phyloP scores from a whole-genome alignment of 2,888 invertebrate genomes.

The Drosophila monieri region DNA sequence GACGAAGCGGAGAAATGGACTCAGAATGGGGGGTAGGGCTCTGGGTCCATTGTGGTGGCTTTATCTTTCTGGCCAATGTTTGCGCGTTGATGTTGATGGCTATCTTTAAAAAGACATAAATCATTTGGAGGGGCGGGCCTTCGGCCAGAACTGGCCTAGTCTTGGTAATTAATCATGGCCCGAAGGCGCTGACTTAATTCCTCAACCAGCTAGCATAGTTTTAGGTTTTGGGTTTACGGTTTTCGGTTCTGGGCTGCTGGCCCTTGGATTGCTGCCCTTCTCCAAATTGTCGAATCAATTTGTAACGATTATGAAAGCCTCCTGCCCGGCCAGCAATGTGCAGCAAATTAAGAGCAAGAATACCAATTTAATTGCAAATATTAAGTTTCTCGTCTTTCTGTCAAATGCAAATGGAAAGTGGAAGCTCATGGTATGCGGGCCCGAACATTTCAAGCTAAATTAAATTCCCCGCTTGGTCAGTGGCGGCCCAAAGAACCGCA shows the following conservation, averaged over 20 bases:
- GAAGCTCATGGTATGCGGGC: neutral
- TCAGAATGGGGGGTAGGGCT: neutral
- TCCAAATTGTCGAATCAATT: constrained; percentile 48
- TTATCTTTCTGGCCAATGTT: constrained; percentile 63
- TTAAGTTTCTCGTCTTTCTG: neutral
- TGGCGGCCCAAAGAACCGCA: constrained; percentile 53
- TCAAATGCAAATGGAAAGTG: too few relatives aligned
- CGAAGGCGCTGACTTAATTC: constrained; percentile 75
- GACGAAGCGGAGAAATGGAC: constrained; percentile 13
- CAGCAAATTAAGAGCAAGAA: constrained; percentile 27
- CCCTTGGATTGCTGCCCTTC: neutral
- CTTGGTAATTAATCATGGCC: constrained; percentile 71
- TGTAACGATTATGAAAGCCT: constrained; percentile 46
- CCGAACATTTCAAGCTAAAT: constrained; percentile 58
- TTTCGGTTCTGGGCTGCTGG: neutral
- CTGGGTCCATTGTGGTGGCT: constrained; percentile 60
- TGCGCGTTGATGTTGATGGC: constrained; percentile 77
- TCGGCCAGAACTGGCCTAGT: constrained; percentile 43
- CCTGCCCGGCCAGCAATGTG: constrained; percentile 34
- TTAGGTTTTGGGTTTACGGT: constrained; percentile 21
- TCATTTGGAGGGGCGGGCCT: constrained; percentile 45
- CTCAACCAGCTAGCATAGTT: constrained; percentile 56
- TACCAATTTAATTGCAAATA: neutral
- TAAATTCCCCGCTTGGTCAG: constrained; percentile 67
- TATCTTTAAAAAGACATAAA: constrained; percentile 77